phyloP scores from a whole-genome alignment of 2,113 vertebrate genomes.

The Lepus timidus region DNA sequence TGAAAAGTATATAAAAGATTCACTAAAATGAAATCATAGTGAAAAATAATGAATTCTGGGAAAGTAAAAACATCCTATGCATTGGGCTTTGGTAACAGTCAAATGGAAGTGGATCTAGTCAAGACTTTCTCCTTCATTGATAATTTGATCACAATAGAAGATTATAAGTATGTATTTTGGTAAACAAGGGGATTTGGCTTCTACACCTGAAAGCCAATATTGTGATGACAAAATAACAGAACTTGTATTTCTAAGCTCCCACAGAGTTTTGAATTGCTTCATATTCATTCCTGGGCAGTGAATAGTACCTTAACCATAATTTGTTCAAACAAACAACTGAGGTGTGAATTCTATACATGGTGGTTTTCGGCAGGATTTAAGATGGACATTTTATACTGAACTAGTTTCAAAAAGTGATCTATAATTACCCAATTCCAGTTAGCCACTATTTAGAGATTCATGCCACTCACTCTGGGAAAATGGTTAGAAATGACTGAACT shows the following conservation, averaged over 20 bases:
- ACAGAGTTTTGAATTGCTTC: slow-evolving; percentile 31
- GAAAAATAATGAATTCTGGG: background rate
- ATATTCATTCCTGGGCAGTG: background rate
- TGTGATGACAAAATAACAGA: slow-evolving; percentile 50
- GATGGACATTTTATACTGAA: background rate
- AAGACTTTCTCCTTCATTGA: background rate
- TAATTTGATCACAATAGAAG: slow-evolving; percentile 12
- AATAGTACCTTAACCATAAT: slow-evolving; percentile 2
- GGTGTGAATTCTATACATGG: background rate
- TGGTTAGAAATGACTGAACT: slow-evolving; percentile 10
- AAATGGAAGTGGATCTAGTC: background rate
- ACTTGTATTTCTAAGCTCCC: background rate
- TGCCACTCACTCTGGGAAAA: background rate
- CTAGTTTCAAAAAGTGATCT: slow-evolving; percentile 3
- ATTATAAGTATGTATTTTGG: background rate
- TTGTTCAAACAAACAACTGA: background rate
- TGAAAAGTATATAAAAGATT: background rate
- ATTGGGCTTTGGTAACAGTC: background rate
- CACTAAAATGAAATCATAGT: background rate
- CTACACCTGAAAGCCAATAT: slow-evolving; percentile 8
- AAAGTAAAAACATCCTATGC: background rate
- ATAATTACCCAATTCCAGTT: slow-evolving; percentile 23
- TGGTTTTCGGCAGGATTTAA: slow-evolving; percentile 1
- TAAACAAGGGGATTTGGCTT: slow-evolving; percentile 32
- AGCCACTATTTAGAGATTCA: background rate